A percentile compares a stretch with the other conserved stretches of the same genome.
Evolutionary conservation across 2,888 invertebrate genomes (phyloP).

Genomic region (Physocephala rufipes): DNA sequence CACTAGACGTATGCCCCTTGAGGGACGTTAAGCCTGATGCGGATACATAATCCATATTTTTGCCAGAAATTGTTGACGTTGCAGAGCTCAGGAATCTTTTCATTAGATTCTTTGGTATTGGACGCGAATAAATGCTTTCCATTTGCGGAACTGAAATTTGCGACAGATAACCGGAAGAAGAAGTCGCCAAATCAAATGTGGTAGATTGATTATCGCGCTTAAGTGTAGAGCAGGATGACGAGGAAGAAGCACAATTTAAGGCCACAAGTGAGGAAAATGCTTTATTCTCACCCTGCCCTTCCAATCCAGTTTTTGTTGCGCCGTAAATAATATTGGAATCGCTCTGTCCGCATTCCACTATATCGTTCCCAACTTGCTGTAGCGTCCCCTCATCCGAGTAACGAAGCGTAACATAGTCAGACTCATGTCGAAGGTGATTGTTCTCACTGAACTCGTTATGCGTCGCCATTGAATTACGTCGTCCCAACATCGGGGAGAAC

Average conservation of each 20-base stretch:
- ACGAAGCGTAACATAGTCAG: conserved; percentile 64
- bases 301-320: not conserved
- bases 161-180: conserved; percentile 42
- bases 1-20: conserved; percentile 56
- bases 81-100: conserved; percentile 56
- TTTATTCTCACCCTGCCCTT: conserved; percentile 48
- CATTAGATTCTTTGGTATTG: conserved; percentile 57
- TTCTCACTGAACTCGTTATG: conserved; percentile 54
- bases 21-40: conserved; percentile 58
- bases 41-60: conserved; percentile 51
- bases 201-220: conserved; percentile 56
- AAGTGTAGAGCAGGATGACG: conserved; percentile 49
- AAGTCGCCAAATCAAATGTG: conserved; percentile 44
- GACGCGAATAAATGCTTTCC: conserved; percentile 50
- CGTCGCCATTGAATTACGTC: conserved; percentile 57
- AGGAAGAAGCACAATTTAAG: conserved; percentile 40
- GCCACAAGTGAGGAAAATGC: conserved; percentile 43
- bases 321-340: conserved; percentile 31
- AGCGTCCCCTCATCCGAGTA: conserved; percentile 60
- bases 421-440: conserved; percentile 58
- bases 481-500: conserved; percentile 62
- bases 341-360: conserved; percentile 39
- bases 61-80: conserved; percentile 38
- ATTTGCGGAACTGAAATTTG: conserved; percentile 36
- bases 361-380: conserved; percentile 58